Evolutionary conservation across 2,797 vertebrate species (phyloP), one percentile per base, ranked within the genome.

Genomic region (Argentina silus): DNA sequence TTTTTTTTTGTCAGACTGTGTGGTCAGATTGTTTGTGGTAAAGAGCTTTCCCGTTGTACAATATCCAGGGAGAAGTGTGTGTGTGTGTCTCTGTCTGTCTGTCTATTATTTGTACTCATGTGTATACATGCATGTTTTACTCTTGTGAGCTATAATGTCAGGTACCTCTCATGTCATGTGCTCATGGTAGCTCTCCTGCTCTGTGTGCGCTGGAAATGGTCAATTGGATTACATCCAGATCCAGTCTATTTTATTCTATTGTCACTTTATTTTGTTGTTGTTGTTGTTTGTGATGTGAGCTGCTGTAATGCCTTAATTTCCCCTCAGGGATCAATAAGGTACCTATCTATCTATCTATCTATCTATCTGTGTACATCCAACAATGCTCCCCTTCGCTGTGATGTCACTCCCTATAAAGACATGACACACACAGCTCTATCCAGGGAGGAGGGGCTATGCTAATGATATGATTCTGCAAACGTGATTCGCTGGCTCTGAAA

Each of bases 221-320:
- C 88, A 93, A 93, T 91, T 81, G 88, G 90, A 93, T 92, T 92
- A 91, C 90, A 89, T 85, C 72, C 80, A 87, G 10, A 75, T 65
- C 80, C 81, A 85, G 86, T 81, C 67, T 69, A 75, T 88, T n/a
- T 83, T 2, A 75, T 79, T 86, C 86, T 73, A 85, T 85, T 86
- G 88, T 88, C 85, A 81, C 69, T 60, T 42, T 44, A 80, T n/a
- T n/a, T n/a, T n/a, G n/a, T n/a, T n/a, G n/a, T n/a, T n/a, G n/a
- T n/a, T n/a, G n/a, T n/a, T n/a, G n/a, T n/a, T n/a, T n/a, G n/a
- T n/a, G n/a, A n/a, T n/a, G n/a, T n/a, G n/a, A n/a, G n/a, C n/a
- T n/a, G n/a, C n/a, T n/a, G n/a, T n/a, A n/a, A n/a, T n/a, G n/a
- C n/a, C n/a, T n/a, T n/a, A n/a, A n/a, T n/a, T n/a, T n/a, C n/a